Base-by-base conservation (phyloP, 1,140 invertebrate species). In the Frieseomelitta varia region DNA sequence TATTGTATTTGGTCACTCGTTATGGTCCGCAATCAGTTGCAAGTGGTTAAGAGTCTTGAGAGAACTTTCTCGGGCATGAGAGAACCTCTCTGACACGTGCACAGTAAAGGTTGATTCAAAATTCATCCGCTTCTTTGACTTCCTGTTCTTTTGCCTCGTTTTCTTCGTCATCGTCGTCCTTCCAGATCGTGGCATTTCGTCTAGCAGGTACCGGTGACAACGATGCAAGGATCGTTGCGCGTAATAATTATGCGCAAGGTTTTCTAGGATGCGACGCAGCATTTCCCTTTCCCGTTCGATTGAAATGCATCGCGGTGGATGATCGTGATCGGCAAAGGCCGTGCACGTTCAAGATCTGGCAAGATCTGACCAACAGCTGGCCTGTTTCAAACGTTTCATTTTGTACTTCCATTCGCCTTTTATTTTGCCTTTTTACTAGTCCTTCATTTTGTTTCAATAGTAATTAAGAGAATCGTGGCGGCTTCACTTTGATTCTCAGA, bases 221-320 rank as follows among this genome's bases (percentile, higher is more conserved):
- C 79, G 51, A 88, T 83, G 84, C 84, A 63, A 86, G 82, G 79
- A 89, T 86, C 77, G 84, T 27, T 51, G 30, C 80, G 12, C 65
- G 81, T 63, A 80, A 89, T 63, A 80, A 89, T 89, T 89, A 89
- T 89, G 85, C 87, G 39, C 87, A 85, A 88, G 87, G 87, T 69
- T 84, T 24, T n/a, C 73, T 47, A 53, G 55, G 86, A 85, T 78
- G 84, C 74, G 69, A 39, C 75, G 78, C 47, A 58, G 19, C 15
- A 65, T 87, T 87, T 84, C 68, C 85, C 61, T 67, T 88, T 88
- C 67, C 87, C 80, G 76, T 82, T 86, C 81, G 80, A 89, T 88
- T 89, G 58, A 67, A 63, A 89, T 89, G 88, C 87, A 71, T 15
- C 80, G 56, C 83, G 87, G 85, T 76, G 86, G 63, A 75, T 79